Evolutionary conservation across 1,140 invertebrate genomes (phyloP).

Genomic region (Neocloeon triangulifer): DNA sequence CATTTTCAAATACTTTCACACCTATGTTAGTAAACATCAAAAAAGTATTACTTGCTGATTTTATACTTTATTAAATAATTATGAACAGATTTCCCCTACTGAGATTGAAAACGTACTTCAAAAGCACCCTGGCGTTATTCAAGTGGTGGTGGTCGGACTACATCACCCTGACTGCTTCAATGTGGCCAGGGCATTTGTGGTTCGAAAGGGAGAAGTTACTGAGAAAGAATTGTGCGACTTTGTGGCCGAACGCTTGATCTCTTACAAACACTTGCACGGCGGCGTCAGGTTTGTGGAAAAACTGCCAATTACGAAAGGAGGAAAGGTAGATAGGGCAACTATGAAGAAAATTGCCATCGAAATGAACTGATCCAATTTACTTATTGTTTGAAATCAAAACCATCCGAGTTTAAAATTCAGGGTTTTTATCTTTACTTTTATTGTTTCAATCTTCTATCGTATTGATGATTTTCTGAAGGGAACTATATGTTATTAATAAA

Average conservation of each 20-base stretch:
- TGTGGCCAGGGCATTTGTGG: neutral
- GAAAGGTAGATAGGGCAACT: neutral
- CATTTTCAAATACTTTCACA: constrained; percentile 15
- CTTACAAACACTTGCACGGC: constrained; percentile 3
- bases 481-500: too few species aligned
- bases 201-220: neutral
- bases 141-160: constrained; percentile 6
- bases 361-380: too few species aligned
- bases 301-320: neutral
- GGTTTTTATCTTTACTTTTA: too few species aligned
- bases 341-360: neutral
- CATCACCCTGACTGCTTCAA: constrained; percentile 1
- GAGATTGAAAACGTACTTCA: constrained; percentile 8
- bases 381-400: too few species aligned
- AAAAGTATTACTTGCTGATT: too few species aligned
- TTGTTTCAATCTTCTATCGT: too few species aligned
- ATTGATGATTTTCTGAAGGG: too few species aligned
- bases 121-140: constrained; percentile 4
- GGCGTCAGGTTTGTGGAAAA: constrained; percentile 3
- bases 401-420: too few species aligned
- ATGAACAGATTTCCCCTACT: constrained; percentile 7
- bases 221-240: neutral
- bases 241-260: neutral
- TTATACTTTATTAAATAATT: too few species aligned
- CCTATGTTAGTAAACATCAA: too few species aligned